Base-by-base conservation (phyloP, 1,140 invertebrate species). In the Listronotus bonariensis region DNA sequence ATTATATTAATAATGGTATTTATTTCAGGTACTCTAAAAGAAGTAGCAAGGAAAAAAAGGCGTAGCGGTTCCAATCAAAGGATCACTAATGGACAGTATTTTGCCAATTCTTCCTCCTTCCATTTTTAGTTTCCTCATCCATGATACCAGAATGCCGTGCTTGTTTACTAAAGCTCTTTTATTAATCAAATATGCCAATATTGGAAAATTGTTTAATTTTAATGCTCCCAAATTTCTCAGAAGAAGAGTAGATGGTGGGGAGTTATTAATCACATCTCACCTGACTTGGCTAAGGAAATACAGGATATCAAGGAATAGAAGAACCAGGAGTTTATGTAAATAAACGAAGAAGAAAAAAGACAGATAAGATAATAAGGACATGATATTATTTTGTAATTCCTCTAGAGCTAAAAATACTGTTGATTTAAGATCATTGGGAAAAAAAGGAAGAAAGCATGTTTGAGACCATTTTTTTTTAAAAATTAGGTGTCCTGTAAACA, bases 181-280 rank as follows among this genome's bases (percentile, higher is more conserved):
- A 80, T 72, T 88, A 8, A 77, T 87, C 34, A 87, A 88, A 69
- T 84, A 85, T 1, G 76, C 86, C 12, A 77, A 88, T 68, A 82
- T 87, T 2, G 87, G 86, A 87, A 87, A 71, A 68, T 88, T 60
- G 87, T 1, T 79, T 88, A 10, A 80, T 84, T n/a, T 75, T 88
- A 15, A 80, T 87, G 17, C 77, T 86, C 26, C 68, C 87, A 9
- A 87, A 86, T 65, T 84, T 86, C 15, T 83, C 38, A 83, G 80
- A 75, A 84, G 83, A 54, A 79, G 73, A 36, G 52, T 43, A 9
- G 61, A 67, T 40, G 72, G 40, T 68, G 69, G n/a, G 75, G 74
- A 49, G 74, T 62, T 3, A 53, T 41, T 43, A 40, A 64, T 11
- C 41, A 63, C 38, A 40, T 58, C 10, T 36, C 45, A n/a, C 46